These are phyloP conservation scores for Diadophis punctatus DNA, from an alignment of 2,113 vertebrate species.

Conservation along the genomic window DNA sequence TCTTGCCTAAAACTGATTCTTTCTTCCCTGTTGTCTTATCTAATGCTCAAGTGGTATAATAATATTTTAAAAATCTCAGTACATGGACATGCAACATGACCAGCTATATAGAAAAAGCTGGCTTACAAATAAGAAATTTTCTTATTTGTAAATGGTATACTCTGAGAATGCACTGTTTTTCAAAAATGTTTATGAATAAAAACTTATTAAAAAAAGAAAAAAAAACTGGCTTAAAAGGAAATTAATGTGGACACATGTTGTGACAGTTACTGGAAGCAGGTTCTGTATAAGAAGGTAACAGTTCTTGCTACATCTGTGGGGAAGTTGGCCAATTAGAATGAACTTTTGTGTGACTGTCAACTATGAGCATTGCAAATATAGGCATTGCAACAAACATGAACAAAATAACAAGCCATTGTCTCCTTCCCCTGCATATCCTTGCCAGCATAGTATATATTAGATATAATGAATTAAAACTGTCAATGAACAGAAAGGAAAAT, in stretches of 20 bases:
- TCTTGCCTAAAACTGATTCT: background rate
- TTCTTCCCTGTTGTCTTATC: background rate
- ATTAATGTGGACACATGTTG: background rate
- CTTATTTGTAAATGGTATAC: too few species aligned
- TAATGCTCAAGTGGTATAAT: background rate
- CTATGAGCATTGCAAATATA: background rate
- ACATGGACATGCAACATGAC: background rate
- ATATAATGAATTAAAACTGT: background rate
- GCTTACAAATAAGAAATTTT: too few species aligned
- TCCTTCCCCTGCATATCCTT: background rate
- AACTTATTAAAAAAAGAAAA: too few species aligned
- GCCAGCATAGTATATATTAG: background rate
- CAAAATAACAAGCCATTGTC: background rate
- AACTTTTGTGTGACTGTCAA: background rate
- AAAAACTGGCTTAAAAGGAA: background rate
- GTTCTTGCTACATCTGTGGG: background rate
- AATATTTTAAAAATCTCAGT: background rate
- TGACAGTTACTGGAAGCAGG: background rate
- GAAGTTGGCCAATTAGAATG: background rate
- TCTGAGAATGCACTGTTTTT: too few species aligned
- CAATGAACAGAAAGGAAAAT: background rate
- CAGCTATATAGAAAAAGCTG: background rate
- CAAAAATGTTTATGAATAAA: too few species aligned
- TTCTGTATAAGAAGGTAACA: background rate
- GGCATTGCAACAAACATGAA: background rate